Base-by-base conservation (phyloP, 2,888 invertebrate species). In the Tenthredo livida region DNA sequence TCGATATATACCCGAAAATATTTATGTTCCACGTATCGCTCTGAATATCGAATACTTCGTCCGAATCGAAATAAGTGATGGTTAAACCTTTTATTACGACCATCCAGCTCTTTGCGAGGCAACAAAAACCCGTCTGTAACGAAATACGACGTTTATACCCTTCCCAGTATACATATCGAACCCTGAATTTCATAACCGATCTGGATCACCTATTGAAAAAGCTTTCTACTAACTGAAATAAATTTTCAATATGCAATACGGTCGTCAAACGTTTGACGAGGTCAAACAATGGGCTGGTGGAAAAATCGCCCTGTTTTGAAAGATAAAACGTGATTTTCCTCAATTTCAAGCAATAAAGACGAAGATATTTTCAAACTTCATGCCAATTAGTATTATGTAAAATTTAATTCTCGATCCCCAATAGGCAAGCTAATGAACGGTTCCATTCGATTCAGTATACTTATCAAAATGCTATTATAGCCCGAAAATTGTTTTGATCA, bases 21-120 rank as follows among this genome's bases (percentile, higher is more conserved):
- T 29, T 54, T 29, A 50, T 33, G n/a, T 50, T 29, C 50, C 50
- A 15, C 77, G 77, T 73, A 43, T 73, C 77, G 29, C 54, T 54
- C 17, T 54, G 77, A 50, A 77, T 54, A 77, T 77, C 54, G 33
- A 54, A 25, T 50, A 50, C 21, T 54, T n/a, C 29, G 40, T 33
- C n/a, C 77, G 77, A 33, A 54, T 7, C 77, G 77, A 33, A 54
- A 54, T 29, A 77, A 50, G 33, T 77, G 77, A 77, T 40, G 77
- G 33, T 77, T 50, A 54, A 50, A 77, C 54, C 29, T 54, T 77
- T 47, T 54, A 77, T 77, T 77, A 54, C 77, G 17, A 77, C 77
- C 77, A 33, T 50, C 50, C 25, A 25, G 17, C 10, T 33, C 33
- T 54, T 77, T 77, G 10, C 54, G 54, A 77, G 50, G 77, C 9